These are phyloP conservation scores for Orthonyx spaldingii DNA, from an alignment of 2,113 vertebrate genomes.

Conservation along the genomic window DNA sequence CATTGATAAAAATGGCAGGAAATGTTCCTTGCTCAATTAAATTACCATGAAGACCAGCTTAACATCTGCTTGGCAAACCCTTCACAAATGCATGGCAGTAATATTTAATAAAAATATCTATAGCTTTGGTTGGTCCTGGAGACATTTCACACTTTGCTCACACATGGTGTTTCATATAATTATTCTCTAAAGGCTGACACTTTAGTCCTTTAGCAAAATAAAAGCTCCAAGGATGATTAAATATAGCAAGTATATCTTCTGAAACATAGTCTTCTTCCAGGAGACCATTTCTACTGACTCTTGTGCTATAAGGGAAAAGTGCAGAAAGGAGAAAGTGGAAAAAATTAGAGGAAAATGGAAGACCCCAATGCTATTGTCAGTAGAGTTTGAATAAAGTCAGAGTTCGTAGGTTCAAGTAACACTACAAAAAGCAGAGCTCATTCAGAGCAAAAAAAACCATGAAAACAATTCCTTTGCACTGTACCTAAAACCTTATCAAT, in stretches of 20 bases:
- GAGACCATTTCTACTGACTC: not conserved
- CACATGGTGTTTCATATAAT: slow-evolving; percentile 66
- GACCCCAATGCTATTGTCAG: not conserved
- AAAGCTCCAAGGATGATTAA: slow-evolving; percentile 55
- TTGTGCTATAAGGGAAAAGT: not conserved
- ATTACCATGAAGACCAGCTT: slow-evolving; percentile 63
- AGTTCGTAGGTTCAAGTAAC: not conserved
- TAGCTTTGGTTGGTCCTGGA: slow-evolving; percentile 57
- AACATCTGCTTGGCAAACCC: slow-evolving; percentile 73
- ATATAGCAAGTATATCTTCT: slow-evolving; percentile 1
- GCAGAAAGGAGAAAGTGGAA: not conserved
- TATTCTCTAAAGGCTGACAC: slow-evolving; percentile 52
- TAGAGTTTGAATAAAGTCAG: not conserved
- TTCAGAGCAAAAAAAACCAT: not conserved
- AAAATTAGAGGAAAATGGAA: not conserved
- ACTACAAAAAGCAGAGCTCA: not conserved
- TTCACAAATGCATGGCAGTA: slow-evolving; percentile 66
- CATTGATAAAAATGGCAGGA: slow-evolving; percentile 78
- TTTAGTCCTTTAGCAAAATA: slow-evolving; percentile 44
- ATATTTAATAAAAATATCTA: slow-evolving; percentile 78
- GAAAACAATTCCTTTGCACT: not conserved
- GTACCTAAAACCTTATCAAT: not conserved
- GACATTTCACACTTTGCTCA: slow-evolving; percentile 71
- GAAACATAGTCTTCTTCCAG: not conserved
- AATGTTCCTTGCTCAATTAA: slow-evolving; percentile 75